Evolutionary conservation across 2,113 vertebrate species (phyloP), one percentile per base, ranked within the genome.

Genomic region (Neogale vison): DNA sequence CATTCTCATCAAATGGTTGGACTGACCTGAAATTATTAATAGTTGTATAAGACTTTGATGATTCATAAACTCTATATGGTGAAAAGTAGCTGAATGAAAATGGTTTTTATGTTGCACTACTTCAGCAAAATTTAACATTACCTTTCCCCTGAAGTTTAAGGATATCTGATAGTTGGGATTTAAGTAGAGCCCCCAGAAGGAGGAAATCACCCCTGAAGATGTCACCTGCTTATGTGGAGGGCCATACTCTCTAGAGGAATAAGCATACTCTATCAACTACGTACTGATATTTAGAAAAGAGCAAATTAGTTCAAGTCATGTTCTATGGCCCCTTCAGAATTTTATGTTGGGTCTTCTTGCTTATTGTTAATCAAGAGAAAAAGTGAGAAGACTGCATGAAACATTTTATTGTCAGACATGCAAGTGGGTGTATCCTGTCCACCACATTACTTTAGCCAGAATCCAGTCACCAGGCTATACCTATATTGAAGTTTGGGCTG

Each of bases 41-140:
- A 36, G 39, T 52, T 79, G n/a, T 77, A 93, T 18, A 95, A 85
- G 34, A 14, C 31, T 93, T 29, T 89, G 50, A 50, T 82, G 42
- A 90, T 80, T 95, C 36, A 52, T 24, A 79, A 94, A 24, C 24
- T 71, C 17, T 77, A 59, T 12, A 50, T 31, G 26, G 50, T 45
- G 17, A 63, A 76, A 89, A 82, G 13, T 1, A 84, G 45, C 13
- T 42, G 23, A 96, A 47, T 94, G 42, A 80, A 93, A 97, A 95
- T 34, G 15, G 10, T 69, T 90, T 88, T 79, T 83, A 29, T 21
- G 31, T 34, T 76, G 71, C 3, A 47, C 59, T 67, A 29, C 7
- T 18, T 18, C 36, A 92, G 79, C 29, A 90, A 72, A n/a, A 59
- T 39, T 86, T 93, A 76, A 14, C 42, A 83, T 42, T 85, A 45